A percentile compares a stretch with the other conserved stretches of the same genome.
phyloP scores from a whole-genome alignment of 2,113 vertebrate species.

The Egretta garzetta region DNA sequence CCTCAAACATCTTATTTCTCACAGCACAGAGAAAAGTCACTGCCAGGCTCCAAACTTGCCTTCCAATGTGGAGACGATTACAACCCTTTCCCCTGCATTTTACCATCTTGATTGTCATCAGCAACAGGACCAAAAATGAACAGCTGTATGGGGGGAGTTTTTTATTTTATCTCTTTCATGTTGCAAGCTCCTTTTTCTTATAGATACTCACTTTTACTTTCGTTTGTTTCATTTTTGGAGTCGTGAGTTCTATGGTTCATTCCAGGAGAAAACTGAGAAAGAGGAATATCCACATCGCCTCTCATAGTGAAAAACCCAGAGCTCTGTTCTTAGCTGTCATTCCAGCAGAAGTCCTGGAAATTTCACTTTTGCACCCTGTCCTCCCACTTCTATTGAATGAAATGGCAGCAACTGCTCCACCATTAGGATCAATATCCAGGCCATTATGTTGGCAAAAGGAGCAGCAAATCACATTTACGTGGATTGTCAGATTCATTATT shows the following conservation, averaged over 20 bases:
- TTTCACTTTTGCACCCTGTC: slow-evolving; percentile 58
- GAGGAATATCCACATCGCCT: neutral
- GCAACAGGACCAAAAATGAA: neutral
- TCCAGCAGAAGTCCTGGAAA: slow-evolving; percentile 1
- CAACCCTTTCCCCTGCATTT: neutral
- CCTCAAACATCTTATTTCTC: neutral
- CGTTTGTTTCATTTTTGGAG: neutral
- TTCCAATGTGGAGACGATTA: neutral
- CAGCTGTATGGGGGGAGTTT: accelerated
- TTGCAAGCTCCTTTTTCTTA: neutral
- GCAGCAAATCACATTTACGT: slow-evolving; percentile 90
- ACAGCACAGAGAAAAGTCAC: neutral
- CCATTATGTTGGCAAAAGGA: slow-evolving; percentile 89
- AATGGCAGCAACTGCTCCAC: slow-evolving; percentile 80
- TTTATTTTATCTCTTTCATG: neutral
- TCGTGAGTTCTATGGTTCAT: accelerated
- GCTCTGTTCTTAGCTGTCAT: neutral
- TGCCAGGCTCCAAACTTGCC: neutral
- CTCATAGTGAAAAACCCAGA: neutral
- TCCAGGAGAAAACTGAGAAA: neutral
- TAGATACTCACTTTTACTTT: neutral
- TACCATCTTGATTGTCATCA: neutral
- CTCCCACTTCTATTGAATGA: slow-evolving; percentile 78
- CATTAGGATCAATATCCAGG: slow-evolving; percentile 89
- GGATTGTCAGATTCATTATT: slow-evolving; percentile 94